phyloP scores from a whole-genome alignment of 1,140 invertebrate genomes.

The Drosophila pseudoobscura region DNA sequence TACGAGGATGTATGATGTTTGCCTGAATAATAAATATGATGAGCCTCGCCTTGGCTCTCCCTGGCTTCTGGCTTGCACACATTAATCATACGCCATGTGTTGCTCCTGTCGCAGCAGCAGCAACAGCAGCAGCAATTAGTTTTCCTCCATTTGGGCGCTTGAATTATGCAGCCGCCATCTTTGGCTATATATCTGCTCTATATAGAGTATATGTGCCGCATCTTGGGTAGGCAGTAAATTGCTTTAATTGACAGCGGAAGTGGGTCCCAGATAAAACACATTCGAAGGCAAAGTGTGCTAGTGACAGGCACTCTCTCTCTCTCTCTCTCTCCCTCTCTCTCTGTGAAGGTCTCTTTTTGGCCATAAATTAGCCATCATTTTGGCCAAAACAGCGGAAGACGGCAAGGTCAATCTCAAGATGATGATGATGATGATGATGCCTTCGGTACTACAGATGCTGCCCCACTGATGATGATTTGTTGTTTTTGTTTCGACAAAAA shows the following conservation, averaged over 20 bases:
- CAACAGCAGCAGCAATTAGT: conserved; percentile 46
- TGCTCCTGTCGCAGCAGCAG: conserved; percentile 45
- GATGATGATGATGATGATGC: conserved; percentile 34
- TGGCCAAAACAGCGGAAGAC: conserved; percentile 60
- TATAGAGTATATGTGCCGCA: not conserved
- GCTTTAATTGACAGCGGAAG: conserved; percentile 72
- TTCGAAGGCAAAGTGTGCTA: conserved; percentile 42
- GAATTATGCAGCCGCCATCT: conserved; percentile 38
- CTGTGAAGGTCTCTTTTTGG: conserved; percentile 20
- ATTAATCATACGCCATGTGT: conserved; percentile 80
- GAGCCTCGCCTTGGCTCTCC: conserved; percentile 12
- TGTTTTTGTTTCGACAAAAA: conserved; percentile 2
- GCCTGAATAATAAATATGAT: conserved; percentile 45
- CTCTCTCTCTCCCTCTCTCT: too few species aligned
- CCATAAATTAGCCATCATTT: conserved; percentile 78
- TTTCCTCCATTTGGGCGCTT: conserved; percentile 41
- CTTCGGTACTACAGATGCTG: too few species aligned
- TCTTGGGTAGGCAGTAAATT: conserved; percentile 68
- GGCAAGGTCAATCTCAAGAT: conserved; percentile 61
- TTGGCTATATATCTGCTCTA: not conserved
- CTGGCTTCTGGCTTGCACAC: conserved; percentile 17
- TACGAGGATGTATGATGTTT: conserved; percentile 10
- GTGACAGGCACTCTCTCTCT: conserved; percentile 10
- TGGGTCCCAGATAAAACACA: conserved; percentile 52
- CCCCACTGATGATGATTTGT: conserved; percentile 33